Base-by-base conservation (phyloP, 2,888 invertebrate genomes). In the Troglohyphantes excavatus region DNA sequence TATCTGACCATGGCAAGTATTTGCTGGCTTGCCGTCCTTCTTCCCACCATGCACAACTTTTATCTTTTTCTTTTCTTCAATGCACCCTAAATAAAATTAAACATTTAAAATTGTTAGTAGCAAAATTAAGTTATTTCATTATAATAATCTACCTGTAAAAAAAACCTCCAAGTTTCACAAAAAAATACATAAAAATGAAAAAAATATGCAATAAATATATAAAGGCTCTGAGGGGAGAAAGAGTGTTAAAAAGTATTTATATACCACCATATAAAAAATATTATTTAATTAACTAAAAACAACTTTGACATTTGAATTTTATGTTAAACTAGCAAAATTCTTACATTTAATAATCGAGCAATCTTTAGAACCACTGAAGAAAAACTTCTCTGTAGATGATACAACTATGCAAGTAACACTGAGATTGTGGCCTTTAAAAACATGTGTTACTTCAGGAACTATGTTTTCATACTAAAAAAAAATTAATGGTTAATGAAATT, bases 351-450 rank as follows among this genome's bases (percentile, higher is more conserved):
- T 95, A 81, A 99, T 95, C 72, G 95, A 95, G 70, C 97, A 96
- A 93, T 98, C 97, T 94, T 98, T 98, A 85, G 97, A 97, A 0
- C 97, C 98, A 29, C 96, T 96, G 93, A 95, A 98, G 0, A 97
- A 94, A 92, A 94, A 95, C 92, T 95, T 94, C 70, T 96, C 95
- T 93, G 98, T 96, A 86, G 94, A 94, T 33, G 96, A 96, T 3
- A 98, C 93, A 92, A 96, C 96, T 17, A 98, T 93, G 93, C 97
- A 96, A 0, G 98, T 98, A 11, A 98, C 94, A 0, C 97, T 94
- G 81, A 96, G 94, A 92, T 95, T 95, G 92, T 98, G 98, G 92
- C 97, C 96, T 93, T 96, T 96, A 91, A 94, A 94, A 1, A 95
- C 92, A 82, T 94, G 92, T 3, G 93, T 91, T 39, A 93, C 92